A percentile compares a stretch with the other conserved stretches of the same genome.
Conservation (phyloP, 2,797 vertebrate species). For the Hirundo rustica region DNA sequence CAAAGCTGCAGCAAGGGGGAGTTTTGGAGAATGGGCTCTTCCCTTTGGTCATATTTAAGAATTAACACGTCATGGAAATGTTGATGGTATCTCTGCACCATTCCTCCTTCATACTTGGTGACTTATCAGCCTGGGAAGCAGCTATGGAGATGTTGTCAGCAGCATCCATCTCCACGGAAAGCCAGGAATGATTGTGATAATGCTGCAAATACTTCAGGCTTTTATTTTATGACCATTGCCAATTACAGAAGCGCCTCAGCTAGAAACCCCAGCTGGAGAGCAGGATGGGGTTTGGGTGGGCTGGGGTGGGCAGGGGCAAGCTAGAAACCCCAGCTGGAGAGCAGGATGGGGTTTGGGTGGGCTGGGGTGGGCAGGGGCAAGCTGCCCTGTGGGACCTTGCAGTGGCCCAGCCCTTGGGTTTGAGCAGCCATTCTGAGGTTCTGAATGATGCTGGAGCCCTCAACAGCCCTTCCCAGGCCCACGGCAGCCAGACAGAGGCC, state of each 20-base stretch:
- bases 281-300: not conserved
- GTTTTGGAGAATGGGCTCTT: not conserved
- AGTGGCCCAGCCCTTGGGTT: not conserved
- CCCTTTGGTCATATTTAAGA: not conserved
- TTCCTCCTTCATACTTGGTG: not conserved
- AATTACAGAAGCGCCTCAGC: not conserved
- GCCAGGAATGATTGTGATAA: not conserved
- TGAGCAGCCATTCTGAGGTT: not conserved
- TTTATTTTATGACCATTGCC: not conserved
- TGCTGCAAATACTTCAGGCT: not conserved
- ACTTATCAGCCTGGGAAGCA: conserved; percentile 61
- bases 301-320: not conserved
- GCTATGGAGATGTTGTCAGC: conserved; percentile 43
- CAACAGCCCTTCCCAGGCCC: not conserved
- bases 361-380: too few species aligned
- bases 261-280: not conserved
- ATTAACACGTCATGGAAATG: not conserved
- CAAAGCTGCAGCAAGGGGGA: not conserved
- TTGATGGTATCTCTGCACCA: conserved; percentile 6
- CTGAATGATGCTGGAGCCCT: not conserved
- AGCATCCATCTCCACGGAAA: not conserved
- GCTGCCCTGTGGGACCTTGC: not conserved
- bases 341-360: not conserved
- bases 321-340: not conserved
- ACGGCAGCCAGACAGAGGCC: fast-evolving